Conservation (phyloP, 2,113 vertebrate species). For the Chlamydotis undulata region DNA sequence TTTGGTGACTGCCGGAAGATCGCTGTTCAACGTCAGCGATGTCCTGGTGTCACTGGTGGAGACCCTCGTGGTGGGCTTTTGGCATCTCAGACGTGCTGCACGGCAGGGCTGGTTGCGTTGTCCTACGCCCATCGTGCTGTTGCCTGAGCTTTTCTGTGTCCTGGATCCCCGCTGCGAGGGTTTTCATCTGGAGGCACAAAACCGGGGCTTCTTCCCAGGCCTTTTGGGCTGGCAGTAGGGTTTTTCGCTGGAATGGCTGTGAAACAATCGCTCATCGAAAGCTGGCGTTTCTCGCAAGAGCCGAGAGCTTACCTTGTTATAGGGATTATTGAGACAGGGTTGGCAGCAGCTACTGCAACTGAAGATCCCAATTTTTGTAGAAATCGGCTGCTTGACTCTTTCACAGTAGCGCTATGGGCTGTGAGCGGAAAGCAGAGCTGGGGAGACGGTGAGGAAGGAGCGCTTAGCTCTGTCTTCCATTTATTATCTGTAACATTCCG, state of each 20-base stretch:
- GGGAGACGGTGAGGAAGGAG: neutral
- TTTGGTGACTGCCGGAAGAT: neutral
- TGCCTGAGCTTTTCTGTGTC: neutral
- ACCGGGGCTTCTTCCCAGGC: neutral
- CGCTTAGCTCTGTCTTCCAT: accelerated
- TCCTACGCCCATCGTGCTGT: accelerated
- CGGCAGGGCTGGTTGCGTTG: no score
- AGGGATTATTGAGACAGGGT: accelerated
- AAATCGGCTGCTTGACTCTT: neutral
- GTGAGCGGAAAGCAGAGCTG: neutral
- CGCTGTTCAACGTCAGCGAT: no score
- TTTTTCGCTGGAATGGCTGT: neutral
- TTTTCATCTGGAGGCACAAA: neutral
- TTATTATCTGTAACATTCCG: accelerated
- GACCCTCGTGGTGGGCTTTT: no score
- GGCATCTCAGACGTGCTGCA: no score
- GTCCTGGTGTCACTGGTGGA: no score
- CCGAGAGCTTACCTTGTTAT: neutral
- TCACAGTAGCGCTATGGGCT: accelerated
- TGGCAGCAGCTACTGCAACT: neutral
- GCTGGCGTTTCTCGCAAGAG: neutral
- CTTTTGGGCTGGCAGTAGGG: neutral
- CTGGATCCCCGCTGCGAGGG: neutral
- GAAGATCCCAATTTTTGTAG: neutral
- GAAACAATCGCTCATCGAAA: accelerated